phyloP scores from a whole-genome alignment of 2,888 invertebrate species.

The Eudasyphora cyanicolor region DNA sequence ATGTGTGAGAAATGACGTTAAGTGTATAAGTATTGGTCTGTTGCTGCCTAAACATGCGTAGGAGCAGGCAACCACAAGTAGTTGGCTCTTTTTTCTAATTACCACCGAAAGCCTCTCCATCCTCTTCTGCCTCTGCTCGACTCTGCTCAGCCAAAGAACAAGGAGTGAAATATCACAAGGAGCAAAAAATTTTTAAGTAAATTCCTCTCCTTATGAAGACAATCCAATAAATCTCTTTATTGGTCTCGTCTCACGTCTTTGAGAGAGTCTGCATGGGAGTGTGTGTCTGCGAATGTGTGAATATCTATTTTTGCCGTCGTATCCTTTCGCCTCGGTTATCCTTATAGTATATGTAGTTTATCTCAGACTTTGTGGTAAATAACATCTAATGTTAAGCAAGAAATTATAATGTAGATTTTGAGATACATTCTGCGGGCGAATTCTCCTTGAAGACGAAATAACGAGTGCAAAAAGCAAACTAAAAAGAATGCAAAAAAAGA shows the following conservation, averaged over 20 bases:
- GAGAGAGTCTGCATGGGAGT: not conserved
- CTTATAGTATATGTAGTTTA: constrained; percentile 56
- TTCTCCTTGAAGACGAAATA: constrained; percentile 5
- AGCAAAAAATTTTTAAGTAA: too few relatives aligned
- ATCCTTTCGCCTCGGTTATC: constrained; percentile 42
- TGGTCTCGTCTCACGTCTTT: not conserved
- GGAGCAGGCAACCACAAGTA: constrained; percentile 44
- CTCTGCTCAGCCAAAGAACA: too few relatives aligned
- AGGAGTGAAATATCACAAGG: too few relatives aligned
- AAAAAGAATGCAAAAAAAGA: not conserved
- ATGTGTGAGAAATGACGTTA: not conserved
- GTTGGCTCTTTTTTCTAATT: constrained; percentile 39
- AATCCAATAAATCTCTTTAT: too few relatives aligned
- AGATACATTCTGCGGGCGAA: constrained; percentile 10
- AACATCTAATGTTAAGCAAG: constrained; percentile 45
- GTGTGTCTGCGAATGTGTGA: not conserved
- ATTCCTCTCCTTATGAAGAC: not conserved
- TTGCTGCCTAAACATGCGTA: constrained; percentile 60
- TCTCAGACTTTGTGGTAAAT: constrained; percentile 62
- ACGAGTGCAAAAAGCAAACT: not conserved
- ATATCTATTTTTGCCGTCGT: constrained; percentile 48
- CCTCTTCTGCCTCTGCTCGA: too few relatives aligned
- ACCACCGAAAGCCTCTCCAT: not conserved
- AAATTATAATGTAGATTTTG: not conserved
- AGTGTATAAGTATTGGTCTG: not conserved